These are phyloP conservation scores for Pristionchus arcanus DNA, from an alignment of 2,888 invertebrate genomes.

Conservation along the genomic window DNA sequence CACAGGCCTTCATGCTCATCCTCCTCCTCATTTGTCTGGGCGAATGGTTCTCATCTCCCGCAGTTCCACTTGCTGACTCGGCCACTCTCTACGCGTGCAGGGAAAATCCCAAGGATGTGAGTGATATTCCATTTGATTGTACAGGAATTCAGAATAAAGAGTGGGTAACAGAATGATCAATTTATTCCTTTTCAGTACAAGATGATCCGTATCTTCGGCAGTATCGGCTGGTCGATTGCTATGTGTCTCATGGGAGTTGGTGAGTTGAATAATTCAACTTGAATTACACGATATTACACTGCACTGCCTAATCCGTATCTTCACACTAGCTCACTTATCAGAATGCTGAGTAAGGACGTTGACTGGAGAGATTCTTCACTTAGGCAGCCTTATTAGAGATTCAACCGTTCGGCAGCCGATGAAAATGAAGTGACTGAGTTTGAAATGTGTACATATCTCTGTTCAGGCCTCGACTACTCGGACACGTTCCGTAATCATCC, in stretches of 20 bases:
- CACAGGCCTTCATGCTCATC: slow-evolving; percentile 90
- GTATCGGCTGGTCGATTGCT: slow-evolving; percentile 96
- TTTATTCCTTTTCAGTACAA: slow-evolving; percentile 83
- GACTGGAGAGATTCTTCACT: no score
- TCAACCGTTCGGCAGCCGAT: no score
- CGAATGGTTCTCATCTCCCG: slow-evolving; percentile 89
- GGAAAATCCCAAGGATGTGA: slow-evolving; percentile 74
- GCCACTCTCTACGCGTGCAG: slow-evolving; percentile 75
- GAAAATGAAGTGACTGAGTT: no score
- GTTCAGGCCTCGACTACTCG: slow-evolving; percentile 89
- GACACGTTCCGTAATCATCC: slow-evolving; percentile 87
- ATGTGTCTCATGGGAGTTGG: slow-evolving; percentile 98
- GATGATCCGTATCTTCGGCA: slow-evolving; percentile 97
- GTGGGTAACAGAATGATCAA: neutral
- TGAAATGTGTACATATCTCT: neutral
- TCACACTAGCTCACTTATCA: no score
- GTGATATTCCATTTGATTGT: neutral
- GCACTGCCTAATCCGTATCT: no score
- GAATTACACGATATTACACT: no score
- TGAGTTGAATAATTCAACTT: neutral
- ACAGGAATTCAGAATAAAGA: neutral
- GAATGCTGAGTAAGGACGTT: no score
- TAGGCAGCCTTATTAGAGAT: no score
- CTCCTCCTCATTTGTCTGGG: slow-evolving; percentile 91
- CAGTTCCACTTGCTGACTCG: slow-evolving; percentile 76